A percentile compares a stretch with the other conserved stretches of the same genome.
Evolutionary conservation across 2,113 vertebrate genomes (phyloP).

Genomic region (Ardeotis arabs): DNA sequence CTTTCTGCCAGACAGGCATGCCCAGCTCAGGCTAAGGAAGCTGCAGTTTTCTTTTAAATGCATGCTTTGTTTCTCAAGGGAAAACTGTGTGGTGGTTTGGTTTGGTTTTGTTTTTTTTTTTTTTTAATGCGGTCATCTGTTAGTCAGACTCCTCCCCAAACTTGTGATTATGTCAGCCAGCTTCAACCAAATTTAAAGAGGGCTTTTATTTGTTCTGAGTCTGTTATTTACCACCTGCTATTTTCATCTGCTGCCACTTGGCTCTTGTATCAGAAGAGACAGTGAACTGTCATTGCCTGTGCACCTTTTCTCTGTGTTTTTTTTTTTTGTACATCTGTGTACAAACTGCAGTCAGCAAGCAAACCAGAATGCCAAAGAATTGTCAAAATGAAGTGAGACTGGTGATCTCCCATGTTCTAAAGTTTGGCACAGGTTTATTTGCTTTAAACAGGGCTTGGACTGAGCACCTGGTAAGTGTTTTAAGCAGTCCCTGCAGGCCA

Average conservation of each 20-base stretch:
- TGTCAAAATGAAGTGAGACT: background rate
- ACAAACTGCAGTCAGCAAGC: background rate
- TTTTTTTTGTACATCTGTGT: background rate
- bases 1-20: background rate
- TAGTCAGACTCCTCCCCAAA: background rate
- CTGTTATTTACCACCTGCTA: background rate
- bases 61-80: background rate
- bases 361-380: background rate
- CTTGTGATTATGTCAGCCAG: background rate
- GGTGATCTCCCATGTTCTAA: background rate
- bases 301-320: background rate
- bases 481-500: background rate
- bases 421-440: background rate
- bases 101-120: background rate
- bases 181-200: background rate
- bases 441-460: background rate
- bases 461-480: background rate
- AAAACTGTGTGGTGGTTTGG: background rate
- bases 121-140: background rate
- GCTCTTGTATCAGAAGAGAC: background rate
- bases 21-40: background rate
- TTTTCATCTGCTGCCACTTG: background rate
- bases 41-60: background rate
- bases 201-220: background rate
- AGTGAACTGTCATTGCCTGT: background rate